Evolutionary conservation across 1,140 invertebrate genomes (phyloP).

Genomic region (Cephus cinctus): DNA sequence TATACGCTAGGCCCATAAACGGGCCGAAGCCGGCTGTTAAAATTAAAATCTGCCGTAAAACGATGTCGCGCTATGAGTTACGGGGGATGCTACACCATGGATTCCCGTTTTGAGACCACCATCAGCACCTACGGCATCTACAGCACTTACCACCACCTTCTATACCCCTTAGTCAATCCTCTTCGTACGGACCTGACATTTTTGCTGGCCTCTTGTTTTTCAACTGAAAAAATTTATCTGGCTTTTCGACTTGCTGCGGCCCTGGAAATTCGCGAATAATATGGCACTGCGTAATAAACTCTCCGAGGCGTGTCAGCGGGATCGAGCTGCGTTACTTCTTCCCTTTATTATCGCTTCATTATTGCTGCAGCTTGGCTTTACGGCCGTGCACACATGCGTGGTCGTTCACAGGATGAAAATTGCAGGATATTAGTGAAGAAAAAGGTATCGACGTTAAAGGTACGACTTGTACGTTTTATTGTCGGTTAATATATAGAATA

Average conservation of each 20-base stretch:
- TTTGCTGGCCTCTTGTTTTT: too few relatives aligned
- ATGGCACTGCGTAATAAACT: constrained; percentile 42
- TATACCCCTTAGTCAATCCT: neutral
- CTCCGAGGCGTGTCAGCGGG: constrained; percentile 32
- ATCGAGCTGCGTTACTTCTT: constrained; percentile 41
- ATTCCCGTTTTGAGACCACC: too few relatives aligned
- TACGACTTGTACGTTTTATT: too few relatives aligned
- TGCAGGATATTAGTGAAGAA: too few relatives aligned
- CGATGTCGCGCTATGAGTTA: constrained; percentile 40
- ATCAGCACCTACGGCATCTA: too few relatives aligned
- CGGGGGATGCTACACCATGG: constrained; percentile 5
- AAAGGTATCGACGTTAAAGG: too few relatives aligned
- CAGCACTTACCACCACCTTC: too few relatives aligned
- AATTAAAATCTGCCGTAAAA: constrained; percentile 49
- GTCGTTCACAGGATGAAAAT: too few relatives aligned
- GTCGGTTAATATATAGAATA: too few relatives aligned
- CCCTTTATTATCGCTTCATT: constrained; percentile 51
- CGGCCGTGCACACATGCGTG: too few relatives aligned
- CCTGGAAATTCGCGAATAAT: constrained; percentile 31
- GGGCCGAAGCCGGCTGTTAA: constrained; percentile 41
- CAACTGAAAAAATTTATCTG: neutral
- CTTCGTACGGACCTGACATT: too few relatives aligned
- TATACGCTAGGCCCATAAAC: constrained; percentile 49
- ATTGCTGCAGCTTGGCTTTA: constrained; percentile 40
- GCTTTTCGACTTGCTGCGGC: constrained; percentile 4